Base-by-base conservation (phyloP, 2,888 invertebrate species). In the Creontiades dilutus region DNA sequence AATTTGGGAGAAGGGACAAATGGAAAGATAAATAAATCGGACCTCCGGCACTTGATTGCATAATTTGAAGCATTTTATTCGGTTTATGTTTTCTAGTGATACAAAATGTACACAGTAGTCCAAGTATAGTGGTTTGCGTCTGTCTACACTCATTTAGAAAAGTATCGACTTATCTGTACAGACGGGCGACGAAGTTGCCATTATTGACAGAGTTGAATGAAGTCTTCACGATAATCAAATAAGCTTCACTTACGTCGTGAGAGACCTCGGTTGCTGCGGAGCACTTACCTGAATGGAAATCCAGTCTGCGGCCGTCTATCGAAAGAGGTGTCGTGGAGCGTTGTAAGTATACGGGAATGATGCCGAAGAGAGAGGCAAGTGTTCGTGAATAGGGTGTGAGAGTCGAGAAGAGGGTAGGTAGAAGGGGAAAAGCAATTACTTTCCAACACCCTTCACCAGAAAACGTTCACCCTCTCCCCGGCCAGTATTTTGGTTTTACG, bases 371-470 rank as follows among this genome's bases (percentile, higher is more conserved):
- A n/a, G n/a, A n/a, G 68, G 23, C 23, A 12, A 7, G 37, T 37
- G 37, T 37, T 37, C 37, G 37, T 4, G 37, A 37, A 37, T 7
- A 37, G 12, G 9, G 68, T 23, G 68, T 13, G 9, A 68, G 68
- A 27, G 9, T 0, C 23, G 23, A 68, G 19, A 68, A 23, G 23
- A 12, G 68, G 23, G 19, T 12, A 19, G 3, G 23, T 23, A 5
- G 68, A 68, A 23, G 68, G 68, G 19, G 23, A 68, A 23, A 68
- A 23, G 68, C 68, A 23, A 68, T 68, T 68, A 68, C 68, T 68
- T 23, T 68, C 68, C 23, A 13, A 68, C 68, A 68, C 68, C 68
- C 68, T 68, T 68, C 68, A 23, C 23, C 23, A 68, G 68, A 27
- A 68, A 68, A 68, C 68, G 68, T 19, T 19, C 61, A n/a, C n/a